These are phyloP conservation scores for Heliconius himera DNA, from an alignment of 1,140 invertebrate species.

Conservation along the genomic window DNA sequence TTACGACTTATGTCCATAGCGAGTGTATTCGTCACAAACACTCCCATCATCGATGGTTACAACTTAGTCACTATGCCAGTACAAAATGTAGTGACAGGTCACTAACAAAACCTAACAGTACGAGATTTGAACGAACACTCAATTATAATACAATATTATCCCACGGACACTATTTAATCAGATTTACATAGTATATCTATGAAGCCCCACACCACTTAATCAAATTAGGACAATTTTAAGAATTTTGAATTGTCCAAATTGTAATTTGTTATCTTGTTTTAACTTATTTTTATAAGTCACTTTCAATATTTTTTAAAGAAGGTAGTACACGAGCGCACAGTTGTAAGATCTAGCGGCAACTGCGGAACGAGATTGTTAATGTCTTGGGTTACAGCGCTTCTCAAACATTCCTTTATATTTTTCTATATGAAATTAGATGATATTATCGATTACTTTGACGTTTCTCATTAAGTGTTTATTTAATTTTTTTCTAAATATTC, in stretches of 20 bases:
- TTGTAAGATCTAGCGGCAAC: constrained; percentile 43
- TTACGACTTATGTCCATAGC: constrained; percentile 73
- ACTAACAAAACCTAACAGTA: constrained; percentile 13
- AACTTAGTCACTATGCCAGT: constrained; percentile 8
- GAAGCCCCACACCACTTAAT: constrained; percentile 37
- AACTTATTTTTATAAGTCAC: constrained; percentile 2
- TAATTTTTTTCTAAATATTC: not conserved
- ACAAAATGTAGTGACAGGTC: constrained; percentile 16
- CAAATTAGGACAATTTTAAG: constrained; percentile 25
- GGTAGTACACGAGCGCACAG: constrained; percentile 42
- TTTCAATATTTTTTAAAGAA: constrained; percentile 8
- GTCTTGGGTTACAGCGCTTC: constrained; percentile 43
- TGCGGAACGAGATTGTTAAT: constrained; percentile 47
- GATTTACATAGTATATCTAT: constrained; percentile 26
- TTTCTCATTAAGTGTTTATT: not conserved
- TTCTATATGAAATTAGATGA: not conserved
- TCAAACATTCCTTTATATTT: constrained; percentile 16
- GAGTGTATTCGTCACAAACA: constrained; percentile 65
- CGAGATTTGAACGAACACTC: not conserved
- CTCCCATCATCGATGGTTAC: constrained; percentile 54
- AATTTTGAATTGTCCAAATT: not conserved
- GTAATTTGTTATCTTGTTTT: constrained; percentile 6
- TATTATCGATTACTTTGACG: not conserved
- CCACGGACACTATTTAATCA: constrained; percentile 31
- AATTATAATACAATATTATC: constrained; percentile 19